Conservation (phyloP, 2,888 invertebrate species). For the Aspidapion aeneum region DNA sequence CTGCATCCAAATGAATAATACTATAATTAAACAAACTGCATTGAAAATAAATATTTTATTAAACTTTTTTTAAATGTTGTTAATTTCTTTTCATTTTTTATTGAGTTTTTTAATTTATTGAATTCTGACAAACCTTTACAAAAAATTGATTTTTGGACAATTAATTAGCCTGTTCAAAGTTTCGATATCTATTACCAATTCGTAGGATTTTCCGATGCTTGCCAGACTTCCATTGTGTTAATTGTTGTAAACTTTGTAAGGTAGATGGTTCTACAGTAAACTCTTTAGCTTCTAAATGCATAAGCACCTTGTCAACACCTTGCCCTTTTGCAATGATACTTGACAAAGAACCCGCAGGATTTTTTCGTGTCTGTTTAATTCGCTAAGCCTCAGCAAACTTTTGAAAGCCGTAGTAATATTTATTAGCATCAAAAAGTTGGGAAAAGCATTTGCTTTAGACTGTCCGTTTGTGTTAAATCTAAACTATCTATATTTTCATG, state of each 20-base stretch:
- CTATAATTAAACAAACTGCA: too few relatives aligned
- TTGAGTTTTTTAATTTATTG: too few relatives aligned
- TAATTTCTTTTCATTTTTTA: too few relatives aligned
- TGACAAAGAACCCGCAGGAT: slow-evolving; percentile 77
- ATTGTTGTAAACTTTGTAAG: slow-evolving; percentile 81
- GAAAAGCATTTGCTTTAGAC: slow-evolving; percentile 66
- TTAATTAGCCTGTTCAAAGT: slow-evolving; percentile 73
- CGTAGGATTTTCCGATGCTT: slow-evolving; percentile 54
- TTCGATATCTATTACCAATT: slow-evolving; percentile 74
- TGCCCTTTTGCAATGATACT: slow-evolving; percentile 67
- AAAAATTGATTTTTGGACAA: too few relatives aligned
- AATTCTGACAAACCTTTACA: too few relatives aligned
- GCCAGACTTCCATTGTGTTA: slow-evolving; percentile 72
- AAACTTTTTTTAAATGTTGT: too few relatives aligned
- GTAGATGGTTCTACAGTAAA: slow-evolving; percentile 79
- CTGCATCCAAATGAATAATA: too few relatives aligned
- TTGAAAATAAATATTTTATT: too few relatives aligned
- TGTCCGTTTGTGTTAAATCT: slow-evolving; percentile 64
- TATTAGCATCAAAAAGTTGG: slow-evolving; percentile 74
- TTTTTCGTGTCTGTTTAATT: slow-evolving; percentile 78
- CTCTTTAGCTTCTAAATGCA: slow-evolving; percentile 82
- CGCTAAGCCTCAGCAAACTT: slow-evolving; percentile 76
- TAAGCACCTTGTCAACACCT: slow-evolving; percentile 75
- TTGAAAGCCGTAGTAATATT: slow-evolving; percentile 77
- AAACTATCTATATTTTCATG: slow-evolving; percentile 77